Percentiles rank a stretch among this genome's conserved stretches.
Evolutionary conservation across 2,113 vertebrate genomes (phyloP).

Genomic region (Toxostoma redivivum): DNA sequence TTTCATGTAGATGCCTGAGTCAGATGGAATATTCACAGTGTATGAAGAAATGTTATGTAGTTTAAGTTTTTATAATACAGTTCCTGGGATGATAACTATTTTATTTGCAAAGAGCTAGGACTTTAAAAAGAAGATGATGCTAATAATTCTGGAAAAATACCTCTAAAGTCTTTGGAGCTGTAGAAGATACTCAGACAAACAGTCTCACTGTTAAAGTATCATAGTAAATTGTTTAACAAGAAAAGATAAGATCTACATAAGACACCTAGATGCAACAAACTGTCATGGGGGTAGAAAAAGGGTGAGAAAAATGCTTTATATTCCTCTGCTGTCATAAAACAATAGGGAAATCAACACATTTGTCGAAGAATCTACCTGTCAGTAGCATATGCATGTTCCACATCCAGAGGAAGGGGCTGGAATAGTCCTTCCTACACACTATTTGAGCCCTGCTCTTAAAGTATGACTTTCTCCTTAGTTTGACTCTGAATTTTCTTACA

Average conservation of each 20-base stretch:
- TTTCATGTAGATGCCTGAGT: background rate
- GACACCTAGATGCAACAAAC: background rate
- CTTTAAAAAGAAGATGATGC: background rate
- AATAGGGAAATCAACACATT: background rate
- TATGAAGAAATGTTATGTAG: background rate
- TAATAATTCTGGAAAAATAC: background rate
- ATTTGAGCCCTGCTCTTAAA: background rate
- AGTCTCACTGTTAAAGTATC: background rate
- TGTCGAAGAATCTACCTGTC: background rate
- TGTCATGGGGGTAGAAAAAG: background rate
- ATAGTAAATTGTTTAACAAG: background rate
- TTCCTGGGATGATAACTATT: background rate
- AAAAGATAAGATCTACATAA: background rate
- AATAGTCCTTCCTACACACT: background rate
- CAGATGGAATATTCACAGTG: background rate
- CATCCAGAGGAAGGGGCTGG: background rate
- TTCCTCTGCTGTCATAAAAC: background rate
- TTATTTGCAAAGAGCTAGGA: background rate
- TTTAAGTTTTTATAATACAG: background rate
- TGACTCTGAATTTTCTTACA: background rate
- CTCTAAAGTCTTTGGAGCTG: background rate
- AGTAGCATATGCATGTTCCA: background rate
- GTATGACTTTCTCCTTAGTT: background rate
- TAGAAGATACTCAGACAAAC: background rate
- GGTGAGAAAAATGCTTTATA: background rate